A percentile compares a stretch with the other conserved stretches of the same genome.
Conservation (phyloP, 2,888 invertebrate species). For the Andrena trimmerana region DNA sequence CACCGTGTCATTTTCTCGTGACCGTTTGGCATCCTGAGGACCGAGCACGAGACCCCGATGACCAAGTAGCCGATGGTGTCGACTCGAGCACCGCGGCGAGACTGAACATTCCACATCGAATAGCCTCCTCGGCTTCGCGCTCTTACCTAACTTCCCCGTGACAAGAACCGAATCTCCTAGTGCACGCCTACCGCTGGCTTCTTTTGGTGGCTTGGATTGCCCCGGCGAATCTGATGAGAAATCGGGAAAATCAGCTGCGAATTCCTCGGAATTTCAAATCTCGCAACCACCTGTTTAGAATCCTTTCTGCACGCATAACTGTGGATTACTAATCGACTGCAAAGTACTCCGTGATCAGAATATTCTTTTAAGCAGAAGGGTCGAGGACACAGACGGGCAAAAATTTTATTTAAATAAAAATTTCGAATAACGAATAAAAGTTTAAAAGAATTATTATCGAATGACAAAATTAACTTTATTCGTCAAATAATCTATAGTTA, state of each 20-base stretch:
- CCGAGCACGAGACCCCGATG: background rate
- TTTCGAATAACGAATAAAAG: no score
- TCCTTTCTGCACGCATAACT: no score
- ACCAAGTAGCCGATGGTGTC: constrained; percentile 38
- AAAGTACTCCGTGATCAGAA: no score
- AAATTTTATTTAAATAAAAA: no score
- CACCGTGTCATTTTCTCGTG: constrained; percentile 26
- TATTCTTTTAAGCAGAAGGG: no score
- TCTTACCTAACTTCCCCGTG: constrained; percentile 65
- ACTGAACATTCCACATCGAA: constrained; percentile 52
- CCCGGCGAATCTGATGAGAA: background rate
- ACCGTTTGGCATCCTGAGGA: constrained; percentile 31
- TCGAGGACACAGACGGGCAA: no score
- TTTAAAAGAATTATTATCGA: no score
- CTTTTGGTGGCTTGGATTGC: background rate
- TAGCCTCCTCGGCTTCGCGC: constrained; percentile 38
- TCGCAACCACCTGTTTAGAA: background rate
- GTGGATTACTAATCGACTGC: no score
- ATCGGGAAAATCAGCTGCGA: background rate
- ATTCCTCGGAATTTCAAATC: background rate
- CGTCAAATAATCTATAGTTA: no score
- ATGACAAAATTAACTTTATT: no score
- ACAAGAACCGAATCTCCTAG: constrained; percentile 39
- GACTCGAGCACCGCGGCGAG: constrained; percentile 40
- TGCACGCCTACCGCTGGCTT: background rate